A percentile compares a stretch with the other conserved stretches of the same genome.
Conservation (phyloP, 2,797 vertebrate species). For the Platyrinchus mystaceus region DNA sequence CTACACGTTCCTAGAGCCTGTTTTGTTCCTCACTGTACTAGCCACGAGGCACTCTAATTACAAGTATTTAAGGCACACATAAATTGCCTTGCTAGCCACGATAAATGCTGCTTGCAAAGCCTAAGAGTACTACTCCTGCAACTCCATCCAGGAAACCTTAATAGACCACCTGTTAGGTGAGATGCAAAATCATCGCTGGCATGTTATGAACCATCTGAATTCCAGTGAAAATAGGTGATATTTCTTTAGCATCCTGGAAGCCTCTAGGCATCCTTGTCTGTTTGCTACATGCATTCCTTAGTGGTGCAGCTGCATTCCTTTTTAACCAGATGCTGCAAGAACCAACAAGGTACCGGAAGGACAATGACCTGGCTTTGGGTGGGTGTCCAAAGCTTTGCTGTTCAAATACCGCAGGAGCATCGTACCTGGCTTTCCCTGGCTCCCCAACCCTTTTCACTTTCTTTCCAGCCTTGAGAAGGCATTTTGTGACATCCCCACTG, state of each 20-base stretch:
- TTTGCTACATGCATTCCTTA: neutral
- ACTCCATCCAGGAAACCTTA: neutral
- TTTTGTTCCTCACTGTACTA: neutral
- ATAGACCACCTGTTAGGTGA: neutral
- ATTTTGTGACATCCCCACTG: neutral
- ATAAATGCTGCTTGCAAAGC: neutral
- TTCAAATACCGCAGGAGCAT: neutral
- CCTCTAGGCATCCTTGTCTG: neutral
- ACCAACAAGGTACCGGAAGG: neutral
- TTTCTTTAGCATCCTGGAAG: neutral
- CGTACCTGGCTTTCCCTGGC: neutral
- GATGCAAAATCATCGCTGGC: neutral
- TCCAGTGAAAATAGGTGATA: neutral
- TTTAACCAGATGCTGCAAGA: neutral
- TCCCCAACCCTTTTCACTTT: neutral
- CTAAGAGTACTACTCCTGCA: neutral
- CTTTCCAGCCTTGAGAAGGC: neutral
- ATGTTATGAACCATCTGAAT: neutral
- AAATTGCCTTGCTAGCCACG: constrained; percentile 18
- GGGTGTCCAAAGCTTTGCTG: neutral
- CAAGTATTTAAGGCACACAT: constrained; percentile 8
- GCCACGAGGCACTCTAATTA: neutral
- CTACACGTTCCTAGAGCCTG: neutral
- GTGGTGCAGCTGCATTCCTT: neutral
- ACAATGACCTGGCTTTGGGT: neutral